Percentiles rank a stretch among this genome's conserved stretches.
Evolutionary conservation across 2,113 vertebrate species (phyloP).

Genomic region (Synodontis membranacea): DNA sequence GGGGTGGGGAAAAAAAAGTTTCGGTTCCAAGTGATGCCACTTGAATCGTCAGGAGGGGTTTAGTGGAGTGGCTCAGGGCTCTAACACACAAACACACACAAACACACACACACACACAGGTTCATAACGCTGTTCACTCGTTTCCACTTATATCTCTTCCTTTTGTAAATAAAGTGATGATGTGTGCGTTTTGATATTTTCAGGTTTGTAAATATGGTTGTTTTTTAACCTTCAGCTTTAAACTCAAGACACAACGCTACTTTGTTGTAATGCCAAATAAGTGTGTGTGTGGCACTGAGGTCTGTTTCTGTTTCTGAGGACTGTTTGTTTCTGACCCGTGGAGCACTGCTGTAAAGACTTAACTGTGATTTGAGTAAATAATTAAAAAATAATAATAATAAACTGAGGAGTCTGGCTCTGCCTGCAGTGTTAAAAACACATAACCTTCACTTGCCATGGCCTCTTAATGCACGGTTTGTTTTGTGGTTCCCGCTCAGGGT

Average conservation of each 20-base stretch:
- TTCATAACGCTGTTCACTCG: neutral
- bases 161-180: neutral
- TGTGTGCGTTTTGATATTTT: neutral
- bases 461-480: too few relatives aligned
- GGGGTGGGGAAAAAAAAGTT: neutral
- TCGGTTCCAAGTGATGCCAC: neutral
- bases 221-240: neutral
- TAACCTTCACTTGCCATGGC: too few relatives aligned
- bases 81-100: neutral
- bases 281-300: neutral
- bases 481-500: too few relatives aligned
- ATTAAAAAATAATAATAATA: neutral
- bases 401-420: neutral
- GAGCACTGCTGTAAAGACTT: neutral
- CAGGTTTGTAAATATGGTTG: neutral
- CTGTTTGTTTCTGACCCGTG: neutral
- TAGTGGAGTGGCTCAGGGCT: too few relatives aligned
- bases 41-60: neutral
- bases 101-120: neutral
- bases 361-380: neutral
- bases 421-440: too few relatives aligned
- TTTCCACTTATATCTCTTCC: neutral
- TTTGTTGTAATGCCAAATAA: neutral
- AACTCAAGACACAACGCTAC: neutral
- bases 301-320: neutral